Evolutionary conservation across 2,888 invertebrate species (phyloP).

Genomic region (Tetanocera ferruginea): DNA sequence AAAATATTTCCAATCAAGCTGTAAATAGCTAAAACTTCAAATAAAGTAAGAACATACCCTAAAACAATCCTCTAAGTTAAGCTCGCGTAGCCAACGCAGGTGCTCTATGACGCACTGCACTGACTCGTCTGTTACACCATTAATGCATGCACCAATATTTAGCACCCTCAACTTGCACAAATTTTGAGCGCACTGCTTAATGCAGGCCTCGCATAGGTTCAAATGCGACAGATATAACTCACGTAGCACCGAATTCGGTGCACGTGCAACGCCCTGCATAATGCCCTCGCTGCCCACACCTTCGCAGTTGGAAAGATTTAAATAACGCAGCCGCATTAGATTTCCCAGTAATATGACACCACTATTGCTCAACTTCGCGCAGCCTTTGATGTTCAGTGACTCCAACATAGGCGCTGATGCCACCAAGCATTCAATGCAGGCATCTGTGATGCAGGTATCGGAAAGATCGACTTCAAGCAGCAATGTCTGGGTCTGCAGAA

Average conservation of each 20-base stretch:
- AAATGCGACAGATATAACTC: constrained; percentile 74
- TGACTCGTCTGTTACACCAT: constrained; percentile 79
- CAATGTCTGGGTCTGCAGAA: constrained; percentile 70
- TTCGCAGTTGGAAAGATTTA: constrained; percentile 80
- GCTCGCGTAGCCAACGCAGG: constrained; percentile 73
- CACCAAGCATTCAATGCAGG: constrained; percentile 75
- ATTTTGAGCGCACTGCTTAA: constrained; percentile 74
- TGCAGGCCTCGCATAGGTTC: constrained; percentile 75
- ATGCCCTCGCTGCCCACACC: constrained; percentile 76
- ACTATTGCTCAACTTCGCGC: constrained; percentile 76
- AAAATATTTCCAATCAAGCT: background rate
- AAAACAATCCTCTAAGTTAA: constrained; percentile 77
- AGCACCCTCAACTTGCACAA: constrained; percentile 74
- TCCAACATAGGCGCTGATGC: constrained; percentile 74
- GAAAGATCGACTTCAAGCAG: constrained; percentile 76
- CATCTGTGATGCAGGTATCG: constrained; percentile 77
- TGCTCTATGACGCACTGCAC: constrained; percentile 78
- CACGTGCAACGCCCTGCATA: constrained; percentile 73
- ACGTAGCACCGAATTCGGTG: constrained; percentile 71
- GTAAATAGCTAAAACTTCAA: background rate
- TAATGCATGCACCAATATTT: constrained; percentile 79
- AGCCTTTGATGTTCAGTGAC: constrained; percentile 75
- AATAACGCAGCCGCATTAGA: constrained; percentile 72
- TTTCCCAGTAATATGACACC: constrained; percentile 73
- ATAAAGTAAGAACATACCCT: constrained; percentile 50